Evolutionary conservation across 2,113 vertebrate species (phyloP).

Genomic region (Heterocephalus glaber): DNA sequence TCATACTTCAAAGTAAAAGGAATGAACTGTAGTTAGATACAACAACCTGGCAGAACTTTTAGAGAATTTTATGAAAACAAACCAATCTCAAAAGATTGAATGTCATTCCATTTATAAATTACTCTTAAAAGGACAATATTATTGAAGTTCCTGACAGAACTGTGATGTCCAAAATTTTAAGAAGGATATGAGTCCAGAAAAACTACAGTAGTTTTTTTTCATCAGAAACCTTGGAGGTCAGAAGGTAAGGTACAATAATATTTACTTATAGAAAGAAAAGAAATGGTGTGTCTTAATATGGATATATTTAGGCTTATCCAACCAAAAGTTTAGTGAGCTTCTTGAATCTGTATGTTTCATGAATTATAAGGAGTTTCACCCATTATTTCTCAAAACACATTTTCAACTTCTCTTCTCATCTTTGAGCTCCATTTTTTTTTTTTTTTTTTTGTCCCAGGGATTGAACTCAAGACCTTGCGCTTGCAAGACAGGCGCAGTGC

Average conservation of each 20-base stretch:
- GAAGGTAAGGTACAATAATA: background rate
- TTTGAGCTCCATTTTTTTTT: too few relatives aligned
- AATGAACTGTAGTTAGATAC: background rate
- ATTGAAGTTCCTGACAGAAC: background rate
- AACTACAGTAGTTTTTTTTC: background rate
- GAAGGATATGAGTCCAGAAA: background rate
- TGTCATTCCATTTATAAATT: background rate
- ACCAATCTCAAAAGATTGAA: background rate
- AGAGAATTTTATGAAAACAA: background rate
- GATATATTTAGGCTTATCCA: background rate
- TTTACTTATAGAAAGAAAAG: background rate
- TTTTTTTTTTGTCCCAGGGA: too few relatives aligned
- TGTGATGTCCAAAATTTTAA: background rate
- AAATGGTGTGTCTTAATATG: background rate
- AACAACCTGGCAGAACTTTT: background rate
- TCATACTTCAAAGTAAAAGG: background rate
- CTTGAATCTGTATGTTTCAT: background rate
- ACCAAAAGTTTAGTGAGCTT: background rate
- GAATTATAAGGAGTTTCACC: background rate
- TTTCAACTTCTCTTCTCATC: background rate
- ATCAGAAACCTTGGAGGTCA: background rate
- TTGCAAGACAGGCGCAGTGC: too few relatives aligned
- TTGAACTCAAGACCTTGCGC: too few relatives aligned
- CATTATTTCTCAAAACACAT: background rate
- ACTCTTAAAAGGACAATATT: background rate